Percentiles rank a stretch among this genome's conserved stretches.
Evolutionary conservation across 2,113 vertebrate species (phyloP).

Genomic region (Scomber scombrus): DNA sequence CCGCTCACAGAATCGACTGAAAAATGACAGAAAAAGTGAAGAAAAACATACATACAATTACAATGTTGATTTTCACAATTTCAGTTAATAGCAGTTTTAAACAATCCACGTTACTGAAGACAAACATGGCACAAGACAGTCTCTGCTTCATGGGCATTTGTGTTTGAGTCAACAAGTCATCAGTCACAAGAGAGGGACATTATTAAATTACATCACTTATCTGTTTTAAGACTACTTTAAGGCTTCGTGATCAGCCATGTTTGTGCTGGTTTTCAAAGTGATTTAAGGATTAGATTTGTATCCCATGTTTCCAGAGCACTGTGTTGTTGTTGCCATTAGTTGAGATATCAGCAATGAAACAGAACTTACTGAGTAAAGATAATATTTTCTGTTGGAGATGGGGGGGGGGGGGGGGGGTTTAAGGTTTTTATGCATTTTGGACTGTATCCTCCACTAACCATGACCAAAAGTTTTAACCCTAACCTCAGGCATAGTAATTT

Average conservation of each 20-base stretch:
- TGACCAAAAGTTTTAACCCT: not conserved
- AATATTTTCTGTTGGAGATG: not conserved
- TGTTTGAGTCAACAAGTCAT: not conserved
- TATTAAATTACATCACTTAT: not conserved
- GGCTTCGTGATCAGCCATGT: not conserved
- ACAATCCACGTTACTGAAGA: not conserved
- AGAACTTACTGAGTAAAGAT: too few species aligned
- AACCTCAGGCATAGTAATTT: not conserved
- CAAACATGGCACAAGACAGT: not conserved
- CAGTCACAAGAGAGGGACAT: not conserved
- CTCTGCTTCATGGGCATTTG: not conserved
- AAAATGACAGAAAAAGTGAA: constrained; percentile 29
- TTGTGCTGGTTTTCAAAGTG: not conserved
- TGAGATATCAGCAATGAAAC: too few species aligned
- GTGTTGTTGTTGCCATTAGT: not conserved
- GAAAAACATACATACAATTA: constrained; percentile 1
- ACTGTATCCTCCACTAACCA: not conserved
- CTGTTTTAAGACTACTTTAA: not conserved
- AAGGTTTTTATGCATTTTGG: not conserved
- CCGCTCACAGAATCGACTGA: constrained; percentile 32
- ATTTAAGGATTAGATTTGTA: too few species aligned
- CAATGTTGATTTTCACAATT: not conserved
- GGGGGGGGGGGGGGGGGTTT: not conserved
- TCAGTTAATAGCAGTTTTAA: constrained; percentile 15
- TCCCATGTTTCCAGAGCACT: too few species aligned